Percentiles rank a stretch among this genome's conserved stretches.
phyloP scores from a whole-genome alignment of 2,797 vertebrate species.

The Dryobates pubescens region DNA sequence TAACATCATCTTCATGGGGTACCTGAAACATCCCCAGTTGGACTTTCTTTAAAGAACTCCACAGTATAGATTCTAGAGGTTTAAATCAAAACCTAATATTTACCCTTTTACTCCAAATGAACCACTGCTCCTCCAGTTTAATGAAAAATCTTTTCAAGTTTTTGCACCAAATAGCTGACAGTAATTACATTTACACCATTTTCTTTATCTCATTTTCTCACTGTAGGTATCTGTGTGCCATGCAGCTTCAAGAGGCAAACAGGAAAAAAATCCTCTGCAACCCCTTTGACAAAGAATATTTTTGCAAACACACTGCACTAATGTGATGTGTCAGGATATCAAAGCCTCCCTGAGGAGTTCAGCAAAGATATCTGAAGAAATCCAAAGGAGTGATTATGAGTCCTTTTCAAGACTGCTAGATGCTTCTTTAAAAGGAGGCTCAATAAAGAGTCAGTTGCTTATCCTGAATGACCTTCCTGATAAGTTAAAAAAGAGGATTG shows the following conservation, averaged over 20 bases:
- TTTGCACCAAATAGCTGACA: background rate
- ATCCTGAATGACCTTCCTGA: conserved; percentile 11
- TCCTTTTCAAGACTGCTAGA: conserved; percentile 47
- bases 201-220: conserved; percentile 44
- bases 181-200: conserved; percentile 46
- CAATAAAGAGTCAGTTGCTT: conserved; percentile 55
- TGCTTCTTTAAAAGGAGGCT: conserved; percentile 40
- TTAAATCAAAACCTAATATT: background rate
- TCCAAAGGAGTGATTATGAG: conserved; percentile 26
- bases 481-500: background rate
- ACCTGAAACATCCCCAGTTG: background rate
- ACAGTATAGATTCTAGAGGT: fast-evolving
- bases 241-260: conserved; percentile 42
- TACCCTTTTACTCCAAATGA: background rate
- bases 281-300: conserved; percentile 51
- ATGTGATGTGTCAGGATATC: conserved; percentile 58
- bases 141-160: background rate
- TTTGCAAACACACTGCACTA: conserved; percentile 60
- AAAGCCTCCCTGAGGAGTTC: conserved; percentile 68
- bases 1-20: background rate
- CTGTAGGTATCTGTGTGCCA: conserved; percentile 28
- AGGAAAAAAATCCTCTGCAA: conserved; percentile 37
- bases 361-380: conserved; percentile 64
- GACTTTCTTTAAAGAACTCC: background rate
- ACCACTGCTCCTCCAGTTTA: background rate